A percentile compares a stretch with the other conserved stretches of the same genome.
phyloP scores from a whole-genome alignment of 1,140 invertebrate genomes.

The Aphelenchoides fujianensis region DNA sequence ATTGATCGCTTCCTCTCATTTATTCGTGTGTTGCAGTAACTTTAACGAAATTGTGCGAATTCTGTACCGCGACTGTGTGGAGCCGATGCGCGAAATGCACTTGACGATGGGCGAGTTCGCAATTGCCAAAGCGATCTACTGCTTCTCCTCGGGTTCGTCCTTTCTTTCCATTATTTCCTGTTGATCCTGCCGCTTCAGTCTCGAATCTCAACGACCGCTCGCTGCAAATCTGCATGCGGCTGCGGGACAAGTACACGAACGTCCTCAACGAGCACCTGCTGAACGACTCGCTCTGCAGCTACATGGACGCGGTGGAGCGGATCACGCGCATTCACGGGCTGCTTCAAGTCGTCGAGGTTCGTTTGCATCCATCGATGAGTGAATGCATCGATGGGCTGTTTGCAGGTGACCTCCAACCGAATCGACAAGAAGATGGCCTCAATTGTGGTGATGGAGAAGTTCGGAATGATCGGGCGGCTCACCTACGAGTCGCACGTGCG shows the following conservation, averaged over 20 bases:
- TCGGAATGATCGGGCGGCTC: conserved; percentile 2
- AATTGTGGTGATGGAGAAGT: neutral
- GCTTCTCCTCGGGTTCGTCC: conserved; percentile 21
- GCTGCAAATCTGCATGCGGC: conserved; percentile 10
- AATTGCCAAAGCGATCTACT: conserved; percentile 15
- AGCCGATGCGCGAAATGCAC: conserved; percentile 22
- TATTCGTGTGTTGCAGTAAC: neutral
- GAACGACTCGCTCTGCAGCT: conserved; percentile 6
- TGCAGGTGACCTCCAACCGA: conserved; percentile 20
- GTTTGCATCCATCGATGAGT: neutral
- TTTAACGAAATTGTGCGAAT: conserved; percentile 16
- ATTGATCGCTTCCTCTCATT: neutral
- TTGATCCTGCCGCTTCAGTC: conserved; percentile 17
- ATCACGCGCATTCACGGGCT: conserved; percentile 8
- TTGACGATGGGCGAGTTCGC: neutral
- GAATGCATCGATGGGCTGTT: no score
- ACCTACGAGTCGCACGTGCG: conserved; percentile 16
- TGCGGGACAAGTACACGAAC: conserved; percentile 16
- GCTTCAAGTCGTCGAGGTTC: conserved; percentile 12
- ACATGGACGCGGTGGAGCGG: neutral
- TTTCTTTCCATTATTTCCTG: no score
- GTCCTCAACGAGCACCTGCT: conserved; percentile 18
- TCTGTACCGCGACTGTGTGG: conserved; percentile 4
- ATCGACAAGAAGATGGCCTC: conserved; percentile 19
- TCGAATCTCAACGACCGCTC: conserved; percentile 15